Conservation (phyloP, 2,113 vertebrate genomes). For the Petrocephalus zakoni region DNA sequence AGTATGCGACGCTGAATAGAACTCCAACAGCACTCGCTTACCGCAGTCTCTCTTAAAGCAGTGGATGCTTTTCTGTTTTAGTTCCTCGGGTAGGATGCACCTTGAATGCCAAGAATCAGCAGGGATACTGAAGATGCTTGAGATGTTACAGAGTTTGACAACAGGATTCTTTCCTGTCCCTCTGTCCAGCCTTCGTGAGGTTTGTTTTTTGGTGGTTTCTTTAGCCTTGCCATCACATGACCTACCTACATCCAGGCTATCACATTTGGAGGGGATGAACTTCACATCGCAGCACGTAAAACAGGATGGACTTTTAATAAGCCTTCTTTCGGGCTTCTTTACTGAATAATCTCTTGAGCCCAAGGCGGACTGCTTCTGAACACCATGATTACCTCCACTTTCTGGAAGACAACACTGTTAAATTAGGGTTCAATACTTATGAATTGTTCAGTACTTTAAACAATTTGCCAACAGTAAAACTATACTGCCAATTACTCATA, state of each 20-base stretch:
- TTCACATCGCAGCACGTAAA: not conserved
- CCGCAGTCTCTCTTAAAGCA: constrained; percentile 17
- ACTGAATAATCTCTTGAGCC: not conserved
- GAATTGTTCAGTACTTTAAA: not conserved
- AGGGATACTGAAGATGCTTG: not conserved
- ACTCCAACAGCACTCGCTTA: not conserved
- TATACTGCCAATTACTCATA: not conserved
- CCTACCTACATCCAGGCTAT: not conserved
- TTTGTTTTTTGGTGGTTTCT: not conserved
- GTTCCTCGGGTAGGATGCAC: constrained; percentile 4
- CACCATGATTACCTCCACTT: not conserved
- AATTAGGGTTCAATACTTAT: not conserved
- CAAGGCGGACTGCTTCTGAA: not conserved
- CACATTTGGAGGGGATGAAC: not conserved
- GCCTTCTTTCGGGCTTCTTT: not conserved
- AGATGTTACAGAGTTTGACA: constrained; percentile 18
- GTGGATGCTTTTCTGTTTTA: constrained; percentile 3
- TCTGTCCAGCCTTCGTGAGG: not conserved
- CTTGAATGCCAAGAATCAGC: not conserved
- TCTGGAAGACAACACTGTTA: not conserved
- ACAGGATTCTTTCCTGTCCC: not conserved
- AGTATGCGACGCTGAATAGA: too few relatives aligned
- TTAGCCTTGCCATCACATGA: not conserved
- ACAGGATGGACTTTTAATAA: constrained; percentile 11
- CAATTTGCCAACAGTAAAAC: not conserved